phyloP scores from a whole-genome alignment of 2,797 vertebrate species.

The Percopsis omiscomaycus region DNA sequence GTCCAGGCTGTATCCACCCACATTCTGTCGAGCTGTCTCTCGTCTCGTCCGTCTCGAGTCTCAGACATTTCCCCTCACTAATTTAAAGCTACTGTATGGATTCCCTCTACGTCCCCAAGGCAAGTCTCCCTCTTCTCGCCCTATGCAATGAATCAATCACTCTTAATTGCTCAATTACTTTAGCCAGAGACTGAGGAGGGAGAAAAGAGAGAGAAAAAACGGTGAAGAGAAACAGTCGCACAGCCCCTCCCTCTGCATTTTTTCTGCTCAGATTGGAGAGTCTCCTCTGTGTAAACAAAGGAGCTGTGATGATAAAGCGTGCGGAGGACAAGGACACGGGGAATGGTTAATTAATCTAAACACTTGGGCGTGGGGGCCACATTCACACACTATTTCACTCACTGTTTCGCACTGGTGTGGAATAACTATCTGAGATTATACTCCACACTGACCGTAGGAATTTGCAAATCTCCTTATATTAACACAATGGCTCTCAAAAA shows the following conservation, averaged over 20 bases:
- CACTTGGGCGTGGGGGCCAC: constrained; percentile 55
- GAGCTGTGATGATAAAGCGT: constrained; percentile 56
- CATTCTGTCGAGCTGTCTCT: constrained; percentile 9
- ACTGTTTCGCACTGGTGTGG: constrained; percentile 9
- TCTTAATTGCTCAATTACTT: constrained; percentile 76
- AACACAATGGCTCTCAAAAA: too few relatives aligned
- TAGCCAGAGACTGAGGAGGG: constrained; percentile 38
- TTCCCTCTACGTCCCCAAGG: constrained; percentile 48
- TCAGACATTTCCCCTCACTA: constrained; percentile 43
- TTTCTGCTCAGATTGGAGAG: constrained; percentile 49
- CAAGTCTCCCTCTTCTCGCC: constrained; percentile 51
- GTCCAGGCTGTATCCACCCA: constrained; percentile 22
- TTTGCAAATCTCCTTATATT: too few relatives aligned
- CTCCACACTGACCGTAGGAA: too few relatives aligned
- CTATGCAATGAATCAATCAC: constrained; percentile 71
- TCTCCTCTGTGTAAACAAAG: constrained; percentile 69
- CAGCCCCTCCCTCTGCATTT: constrained; percentile 20
- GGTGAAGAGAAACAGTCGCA: constrained; percentile 8
- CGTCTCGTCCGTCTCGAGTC: constrained; percentile 3
- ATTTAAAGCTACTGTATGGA: constrained; percentile 71
- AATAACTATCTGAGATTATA: not conserved
- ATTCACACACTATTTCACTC: constrained; percentile 11
- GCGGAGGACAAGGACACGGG: constrained; percentile 63
- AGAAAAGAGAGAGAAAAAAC: constrained; percentile 37
- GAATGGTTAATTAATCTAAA: constrained; percentile 74